phyloP scores from a whole-genome alignment of 2,113 vertebrate species.

The Montifringilla adamsi region DNA sequence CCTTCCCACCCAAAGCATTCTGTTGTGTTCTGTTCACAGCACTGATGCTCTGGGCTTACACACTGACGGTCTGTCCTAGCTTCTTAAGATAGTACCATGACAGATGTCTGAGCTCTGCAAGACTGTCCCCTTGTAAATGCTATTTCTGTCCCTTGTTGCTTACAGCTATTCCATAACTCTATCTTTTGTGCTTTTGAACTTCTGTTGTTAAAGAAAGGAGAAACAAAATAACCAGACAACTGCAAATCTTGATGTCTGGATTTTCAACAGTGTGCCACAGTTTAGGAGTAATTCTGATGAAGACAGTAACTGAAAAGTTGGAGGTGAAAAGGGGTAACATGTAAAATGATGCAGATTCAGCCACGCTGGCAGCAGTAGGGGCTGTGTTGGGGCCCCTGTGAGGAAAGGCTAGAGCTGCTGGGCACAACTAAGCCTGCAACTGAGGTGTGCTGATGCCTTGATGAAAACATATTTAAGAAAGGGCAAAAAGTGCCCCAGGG shows the following conservation, averaged over 20 bases:
- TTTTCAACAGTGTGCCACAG: neutral
- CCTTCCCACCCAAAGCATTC: neutral
- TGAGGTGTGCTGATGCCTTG: fast-evolving
- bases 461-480: neutral
- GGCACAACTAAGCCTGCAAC: fast-evolving
- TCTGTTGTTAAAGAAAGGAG: neutral
- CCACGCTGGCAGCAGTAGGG: neutral
- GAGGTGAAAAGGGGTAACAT: neutral
- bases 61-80: neutral
- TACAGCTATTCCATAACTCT: neutral
- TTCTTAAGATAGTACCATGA: neutral
- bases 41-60: neutral
- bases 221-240: neutral
- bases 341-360: neutral
- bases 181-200: neutral
- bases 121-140: neutral
- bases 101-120: neutral
- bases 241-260: neutral
- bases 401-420: neutral
- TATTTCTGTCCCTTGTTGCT: neutral
- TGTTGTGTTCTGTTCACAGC: neutral
- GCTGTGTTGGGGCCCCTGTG: neutral
- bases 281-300: neutral
- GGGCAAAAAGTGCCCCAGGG: neutral
- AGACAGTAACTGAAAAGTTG: neutral